phyloP scores from a whole-genome alignment of 2,113 vertebrate species.

The Mormyrus lacerda region DNA sequence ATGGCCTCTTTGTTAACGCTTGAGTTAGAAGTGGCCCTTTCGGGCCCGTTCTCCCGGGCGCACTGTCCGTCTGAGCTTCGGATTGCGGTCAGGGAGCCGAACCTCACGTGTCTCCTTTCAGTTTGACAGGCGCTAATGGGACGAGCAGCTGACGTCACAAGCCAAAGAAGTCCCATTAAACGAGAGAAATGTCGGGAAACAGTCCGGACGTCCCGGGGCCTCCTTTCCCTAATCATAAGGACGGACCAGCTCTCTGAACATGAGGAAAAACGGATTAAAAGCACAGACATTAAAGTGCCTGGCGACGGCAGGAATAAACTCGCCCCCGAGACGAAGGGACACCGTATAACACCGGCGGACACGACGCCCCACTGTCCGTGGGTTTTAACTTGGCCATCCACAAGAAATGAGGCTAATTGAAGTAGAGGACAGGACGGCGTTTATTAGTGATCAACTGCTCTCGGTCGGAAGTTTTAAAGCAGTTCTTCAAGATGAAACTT shows the following conservation, averaged over 20 bases:
- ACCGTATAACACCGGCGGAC: neutral
- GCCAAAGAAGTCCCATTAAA: neutral
- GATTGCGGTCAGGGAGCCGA: neutral
- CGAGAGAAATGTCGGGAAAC: neutral
- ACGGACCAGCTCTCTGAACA: neutral
- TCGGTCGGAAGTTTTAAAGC: neutral
- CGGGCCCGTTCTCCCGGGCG: neutral
- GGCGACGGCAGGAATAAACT: neutral
- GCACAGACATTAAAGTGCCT: neutral
- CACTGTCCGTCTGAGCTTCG: neutral
- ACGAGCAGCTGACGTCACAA: neutral
- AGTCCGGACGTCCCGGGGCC: neutral
- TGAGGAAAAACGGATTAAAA: neutral
- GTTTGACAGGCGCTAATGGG: neutral
- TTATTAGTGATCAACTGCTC: neutral
- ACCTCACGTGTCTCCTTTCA: neutral
- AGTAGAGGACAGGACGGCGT: neutral
- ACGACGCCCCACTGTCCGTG: neutral
- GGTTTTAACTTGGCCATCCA: neutral
- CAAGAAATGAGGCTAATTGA: neutral
- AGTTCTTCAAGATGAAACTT: neutral
- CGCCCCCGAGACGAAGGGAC: neutral
- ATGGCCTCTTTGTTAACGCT: neutral
- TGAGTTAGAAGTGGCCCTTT: neutral
- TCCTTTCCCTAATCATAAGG: neutral